phyloP scores from a whole-genome alignment of 1,140 invertebrate species.

The Zaprionus nigranus region DNA sequence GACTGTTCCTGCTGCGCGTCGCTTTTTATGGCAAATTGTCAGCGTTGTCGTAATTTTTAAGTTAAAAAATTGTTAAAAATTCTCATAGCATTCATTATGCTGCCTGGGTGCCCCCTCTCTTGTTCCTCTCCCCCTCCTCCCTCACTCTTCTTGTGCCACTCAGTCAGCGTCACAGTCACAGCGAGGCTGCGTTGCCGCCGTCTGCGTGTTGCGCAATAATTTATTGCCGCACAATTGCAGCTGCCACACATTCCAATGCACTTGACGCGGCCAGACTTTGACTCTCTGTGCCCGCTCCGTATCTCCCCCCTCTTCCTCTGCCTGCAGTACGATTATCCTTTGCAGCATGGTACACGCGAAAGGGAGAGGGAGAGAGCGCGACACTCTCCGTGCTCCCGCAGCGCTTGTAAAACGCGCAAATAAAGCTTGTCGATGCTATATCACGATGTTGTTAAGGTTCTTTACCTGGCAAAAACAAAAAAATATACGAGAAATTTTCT shows the following conservation, averaged over 20 bases:
- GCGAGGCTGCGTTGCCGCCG: constrained; percentile 35
- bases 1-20: constrained; percentile 8
- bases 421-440: too few species aligned
- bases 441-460: too few species aligned
- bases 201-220: constrained; percentile 81
- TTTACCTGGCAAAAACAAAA: too few species aligned
- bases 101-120: constrained; percentile 21
- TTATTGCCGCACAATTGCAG: constrained; percentile 81
- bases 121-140: too few species aligned
- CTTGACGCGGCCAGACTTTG: constrained; percentile 49
- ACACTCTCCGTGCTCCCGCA: constrained; percentile 53
- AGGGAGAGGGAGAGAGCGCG: background rate
- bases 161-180: constrained; percentile 31
- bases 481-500: too few species aligned
- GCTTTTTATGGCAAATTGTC: constrained; percentile 72
- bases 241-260: constrained; percentile 81
- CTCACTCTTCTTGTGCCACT: constrained; percentile 38
- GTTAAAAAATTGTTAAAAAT: constrained; percentile 81
- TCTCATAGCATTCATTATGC: constrained; percentile 78
- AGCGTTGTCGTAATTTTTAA: constrained; percentile 80
- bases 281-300: background rate
- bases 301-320: background rate
- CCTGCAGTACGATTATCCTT: background rate
- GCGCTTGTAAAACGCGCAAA: constrained; percentile 73
- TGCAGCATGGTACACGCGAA: background rate